Conservation (phyloP, 1,140 invertebrate genomes). For the Paraescarpia echinospica region DNA sequence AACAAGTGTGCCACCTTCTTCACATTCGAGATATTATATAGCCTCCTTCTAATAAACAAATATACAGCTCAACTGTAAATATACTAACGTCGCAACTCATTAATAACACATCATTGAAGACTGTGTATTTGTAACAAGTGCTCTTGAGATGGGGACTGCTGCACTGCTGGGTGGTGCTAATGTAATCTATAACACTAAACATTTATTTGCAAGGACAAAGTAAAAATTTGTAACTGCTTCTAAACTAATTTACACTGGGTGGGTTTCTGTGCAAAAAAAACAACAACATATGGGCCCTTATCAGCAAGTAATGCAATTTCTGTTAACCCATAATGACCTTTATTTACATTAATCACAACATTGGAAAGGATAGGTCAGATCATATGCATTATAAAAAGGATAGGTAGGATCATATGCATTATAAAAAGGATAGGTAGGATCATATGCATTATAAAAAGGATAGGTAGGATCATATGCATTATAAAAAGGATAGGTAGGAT, state of each 20-base stretch:
- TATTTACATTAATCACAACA: neutral
- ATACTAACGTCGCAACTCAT: neutral
- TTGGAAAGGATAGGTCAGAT: neutral
- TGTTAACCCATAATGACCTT: neutral
- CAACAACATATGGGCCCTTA: neutral
- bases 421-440: too few species aligned
- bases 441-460: too few species aligned
- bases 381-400: too few species aligned
- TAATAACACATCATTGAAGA: neutral
- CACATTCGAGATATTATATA: too few species aligned
- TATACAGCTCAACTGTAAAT: neutral
- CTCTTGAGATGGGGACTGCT: neutral
- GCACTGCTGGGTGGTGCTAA: neutral
- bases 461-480: neutral
- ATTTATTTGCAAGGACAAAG: neutral
- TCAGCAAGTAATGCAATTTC: neutral
- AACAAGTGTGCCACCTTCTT: neutral
- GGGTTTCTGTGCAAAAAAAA: neutral
- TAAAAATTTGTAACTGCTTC: neutral
- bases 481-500: too few species aligned
- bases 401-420: neutral
- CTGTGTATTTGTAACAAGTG: neutral
- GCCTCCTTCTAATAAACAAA: too few species aligned
- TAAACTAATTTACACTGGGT: neutral
- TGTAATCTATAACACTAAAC: neutral